phyloP scores from a whole-genome alignment of 2,113 vertebrate genomes.

The Platysteira castanea region DNA sequence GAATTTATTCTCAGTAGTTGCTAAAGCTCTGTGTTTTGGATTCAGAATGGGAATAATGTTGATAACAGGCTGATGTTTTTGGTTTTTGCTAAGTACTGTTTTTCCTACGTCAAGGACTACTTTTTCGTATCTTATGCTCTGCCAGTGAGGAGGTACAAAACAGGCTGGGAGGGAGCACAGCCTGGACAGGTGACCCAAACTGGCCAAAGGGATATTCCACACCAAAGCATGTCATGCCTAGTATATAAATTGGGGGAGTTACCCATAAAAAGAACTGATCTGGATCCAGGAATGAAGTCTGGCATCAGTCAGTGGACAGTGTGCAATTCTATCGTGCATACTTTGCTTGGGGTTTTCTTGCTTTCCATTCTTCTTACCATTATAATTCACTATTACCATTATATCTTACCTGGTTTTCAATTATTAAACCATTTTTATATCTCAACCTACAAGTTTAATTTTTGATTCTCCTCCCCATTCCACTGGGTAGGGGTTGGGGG shows the following conservation, averaged over 20 bases:
- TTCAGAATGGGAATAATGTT: not conserved
- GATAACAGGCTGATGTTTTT: not conserved
- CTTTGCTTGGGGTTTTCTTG: not conserved
- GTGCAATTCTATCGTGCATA: accelerated
- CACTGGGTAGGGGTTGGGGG: no score
- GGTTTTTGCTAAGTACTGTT: not conserved
- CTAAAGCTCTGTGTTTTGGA: not conserved
- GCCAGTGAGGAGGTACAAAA: not conserved
- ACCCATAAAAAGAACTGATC: not conserved
- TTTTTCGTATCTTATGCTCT: not conserved
- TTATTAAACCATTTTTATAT: not conserved
- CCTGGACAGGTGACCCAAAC: not conserved
- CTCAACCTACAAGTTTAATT: not conserved
- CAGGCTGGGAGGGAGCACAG: not conserved
- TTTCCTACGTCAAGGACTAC: not conserved
- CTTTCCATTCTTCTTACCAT: not conserved
- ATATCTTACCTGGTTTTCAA: not conserved
- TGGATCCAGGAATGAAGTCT: not conserved
- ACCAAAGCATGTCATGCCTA: not conserved
- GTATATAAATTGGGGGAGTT: not conserved
- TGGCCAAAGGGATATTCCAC: not conserved
- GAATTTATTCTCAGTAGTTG: not conserved
- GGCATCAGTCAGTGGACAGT: accelerated
- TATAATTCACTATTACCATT: not conserved
- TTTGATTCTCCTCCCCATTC: not conserved